Conservation (phyloP, 2,797 vertebrate species). For the Gadopsis marmoratus region DNA sequence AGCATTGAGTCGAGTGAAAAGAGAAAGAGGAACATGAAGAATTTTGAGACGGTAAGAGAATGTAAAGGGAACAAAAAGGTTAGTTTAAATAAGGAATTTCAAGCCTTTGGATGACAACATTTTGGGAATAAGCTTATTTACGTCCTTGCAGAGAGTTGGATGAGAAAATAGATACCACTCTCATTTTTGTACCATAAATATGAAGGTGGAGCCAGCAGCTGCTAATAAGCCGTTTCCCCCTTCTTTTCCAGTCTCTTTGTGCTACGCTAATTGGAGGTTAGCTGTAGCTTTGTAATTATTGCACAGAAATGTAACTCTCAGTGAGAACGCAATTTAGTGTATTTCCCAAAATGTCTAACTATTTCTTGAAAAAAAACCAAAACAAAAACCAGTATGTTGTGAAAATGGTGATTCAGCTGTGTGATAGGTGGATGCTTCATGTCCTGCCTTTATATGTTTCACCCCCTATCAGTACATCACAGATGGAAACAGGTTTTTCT, state of each 20-base stretch:
- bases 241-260: neutral
- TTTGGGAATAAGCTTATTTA: neutral
- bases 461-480: conserved; percentile 11
- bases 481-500: conserved; percentile 56
- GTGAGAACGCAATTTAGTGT: neutral
- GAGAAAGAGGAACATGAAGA: neutral
- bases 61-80: neutral
- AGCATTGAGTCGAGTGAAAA: neutral
- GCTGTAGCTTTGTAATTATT: neutral
- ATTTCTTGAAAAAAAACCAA: neutral
- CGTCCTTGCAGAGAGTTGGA: neutral
- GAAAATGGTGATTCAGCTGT: neutral
- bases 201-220: neutral
- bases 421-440: neutral
- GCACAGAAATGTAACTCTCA: neutral
- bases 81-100: neutral
- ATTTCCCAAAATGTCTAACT: neutral
- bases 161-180: too few relatives aligned
- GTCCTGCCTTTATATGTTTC: neutral
- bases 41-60: neutral
- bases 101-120: conserved; percentile 4
- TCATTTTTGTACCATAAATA: neutral
- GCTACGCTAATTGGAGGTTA: conserved; percentile 5
- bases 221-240: neutral
- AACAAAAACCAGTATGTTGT: neutral